Base-by-base conservation (phyloP, 1,140 invertebrate species). In the Cherax destructor region DNA sequence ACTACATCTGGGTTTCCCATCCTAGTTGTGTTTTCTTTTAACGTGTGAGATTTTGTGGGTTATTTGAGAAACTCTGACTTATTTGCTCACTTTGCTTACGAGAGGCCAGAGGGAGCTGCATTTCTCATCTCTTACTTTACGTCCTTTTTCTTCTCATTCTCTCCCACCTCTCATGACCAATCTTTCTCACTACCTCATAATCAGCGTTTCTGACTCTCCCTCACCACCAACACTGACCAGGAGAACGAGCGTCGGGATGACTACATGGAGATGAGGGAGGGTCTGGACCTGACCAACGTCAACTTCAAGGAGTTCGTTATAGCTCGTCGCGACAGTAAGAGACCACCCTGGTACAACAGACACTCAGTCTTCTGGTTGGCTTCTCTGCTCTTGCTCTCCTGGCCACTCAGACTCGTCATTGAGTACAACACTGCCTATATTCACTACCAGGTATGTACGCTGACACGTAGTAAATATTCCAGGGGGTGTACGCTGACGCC, bases 191-290 rank as follows among this genome's bases (percentile, higher is more conserved):
- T 41, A 11, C 10, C 65, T 72, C 59, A 30, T 56, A 4, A 56
- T 10, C 4, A 56, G 52, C 10, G 10, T 56, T 4, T 56, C 59
- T 81, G 18, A 52, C 72, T 59, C 50, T 11, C 18, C 9, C 49
- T 50, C n/a, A 21, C 52, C 85, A 72, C 11, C 30, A 41, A 0
- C 30, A 41, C 30, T 41, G 30, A 41, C 30, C 85, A 96, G 52
- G 97, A 97, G 85, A 96, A 98, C 94, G 97, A 97, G 94, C 94
- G 96, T 24, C 96, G 96, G 78, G 97, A 98, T 93, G 97, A 98
- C 94, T 98, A 98, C 94, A 97, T 98, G 97, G 97, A 98, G 95
- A 98, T 97, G 96, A 94, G 97, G 5, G 98, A 98, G 94, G 97
- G 97, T 16, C 95, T 98, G 80, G 97, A 98, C 94, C 95, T 98